Evolutionary conservation across 1,140 invertebrate species (phyloP).

Genomic region (Drosophila ambigua): DNA sequence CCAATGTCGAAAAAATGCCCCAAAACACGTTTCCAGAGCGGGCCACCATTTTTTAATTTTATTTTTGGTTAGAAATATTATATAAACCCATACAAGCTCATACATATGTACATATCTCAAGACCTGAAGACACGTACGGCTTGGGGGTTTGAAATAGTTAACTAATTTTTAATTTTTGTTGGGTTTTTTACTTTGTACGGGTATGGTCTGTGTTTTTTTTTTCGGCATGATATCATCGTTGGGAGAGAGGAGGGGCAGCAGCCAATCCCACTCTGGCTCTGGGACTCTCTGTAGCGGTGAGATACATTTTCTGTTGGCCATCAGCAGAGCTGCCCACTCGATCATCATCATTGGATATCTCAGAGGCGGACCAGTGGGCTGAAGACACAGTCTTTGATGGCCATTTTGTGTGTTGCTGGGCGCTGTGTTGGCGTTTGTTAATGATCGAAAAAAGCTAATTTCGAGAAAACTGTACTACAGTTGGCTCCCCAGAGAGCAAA

Average conservation of each 20-base stretch:
- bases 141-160: conserved; percentile 43
- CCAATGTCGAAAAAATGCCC: conserved; percentile 43
- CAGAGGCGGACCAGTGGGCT: conserved; percentile 35
- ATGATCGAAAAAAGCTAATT: conserved; percentile 34
- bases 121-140: conserved; percentile 66
- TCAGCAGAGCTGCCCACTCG: conserved; percentile 42
- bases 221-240: conserved; percentile 57
- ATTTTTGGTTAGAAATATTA: conserved; percentile 20
- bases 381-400: conserved; percentile 30
- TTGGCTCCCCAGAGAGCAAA: no score
- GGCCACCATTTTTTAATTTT: conserved; percentile 67
- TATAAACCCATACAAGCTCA: conserved; percentile 19
- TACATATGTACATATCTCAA: conserved; percentile 9
- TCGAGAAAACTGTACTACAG: conserved; percentile 25
- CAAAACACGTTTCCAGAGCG: conserved; percentile 63
- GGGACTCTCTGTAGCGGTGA: conserved; percentile 39
- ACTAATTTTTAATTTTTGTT: conserved; percentile 46
- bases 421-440: conserved; percentile 26
- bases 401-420: conserved; percentile 25
- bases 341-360: conserved; percentile 45
- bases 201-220: conserved; percentile 8
- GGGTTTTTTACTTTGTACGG: conserved; percentile 10
- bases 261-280: conserved; percentile 52
- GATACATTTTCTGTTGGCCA: conserved; percentile 38
- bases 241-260: conserved; percentile 14